Evolutionary conservation across 2,888 invertebrate species (phyloP), one percentile per base, ranked within the genome.

Genomic region (Tortricodes alternella): DNA sequence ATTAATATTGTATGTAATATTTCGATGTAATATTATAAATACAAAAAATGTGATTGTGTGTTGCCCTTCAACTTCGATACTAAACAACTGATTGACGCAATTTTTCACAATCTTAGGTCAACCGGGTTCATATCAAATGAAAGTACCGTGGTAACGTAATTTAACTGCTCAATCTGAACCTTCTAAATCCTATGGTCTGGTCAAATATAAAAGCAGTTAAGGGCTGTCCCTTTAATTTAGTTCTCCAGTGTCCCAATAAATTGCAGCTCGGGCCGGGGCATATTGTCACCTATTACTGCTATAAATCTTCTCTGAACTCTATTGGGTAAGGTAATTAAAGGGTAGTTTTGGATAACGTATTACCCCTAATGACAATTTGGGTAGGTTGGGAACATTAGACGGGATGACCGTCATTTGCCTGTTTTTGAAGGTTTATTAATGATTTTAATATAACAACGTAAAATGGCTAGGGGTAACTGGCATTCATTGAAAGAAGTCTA

Each of bases 221-320:
- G 69, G 67, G 59, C 27, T 68, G 62, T 59, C 76, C 78, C 78
- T 78, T 81, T 83, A 84, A 84, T 83, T 74, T 77, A 80, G 76
- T 76, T 35, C 27, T 21, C 70, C 63, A 59, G 62, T 65, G 61
- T 62, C 60, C 69, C 76, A 78, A 81, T 83, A 82, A 82, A 85
- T 83, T 73, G 81, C 71, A 49, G 63, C 60, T 60, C 61, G 63
- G 68, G 64, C 70, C 71, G 8, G 41, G 69, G 70, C 72, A 74
- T 75, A 80, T 83, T 81, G 80, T 75, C 68, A 70, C 73, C 85
- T 85, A 88, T 87, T 88, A 85, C 81, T 80, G 74, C 85, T 71
- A 84, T 88, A 86, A 87, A 88, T 88, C 83, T 83, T 70, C 61
- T 38, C 46, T 35, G 53, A 41, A 57, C 64, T 66, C 69, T 66